These are phyloP conservation scores for Spinus olivaceus DNA, from an alignment of 2,797 vertebrate species.

Conservation along the genomic window DNA sequence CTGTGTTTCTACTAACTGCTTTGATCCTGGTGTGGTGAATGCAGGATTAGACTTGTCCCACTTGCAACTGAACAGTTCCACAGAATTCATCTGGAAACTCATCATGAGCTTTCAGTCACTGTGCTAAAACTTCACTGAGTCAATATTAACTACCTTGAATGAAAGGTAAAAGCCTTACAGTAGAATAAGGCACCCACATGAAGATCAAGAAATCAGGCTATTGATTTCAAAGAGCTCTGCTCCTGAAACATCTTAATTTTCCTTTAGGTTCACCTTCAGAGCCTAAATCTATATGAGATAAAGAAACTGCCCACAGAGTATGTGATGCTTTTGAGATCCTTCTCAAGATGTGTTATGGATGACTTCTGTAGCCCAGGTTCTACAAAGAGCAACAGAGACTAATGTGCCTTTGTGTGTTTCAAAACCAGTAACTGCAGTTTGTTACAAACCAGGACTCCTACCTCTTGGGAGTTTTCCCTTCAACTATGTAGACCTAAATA, in stretches of 20 bases:
- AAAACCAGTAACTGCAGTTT: background rate
- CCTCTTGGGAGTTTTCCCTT: background rate
- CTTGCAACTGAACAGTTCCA: background rate
- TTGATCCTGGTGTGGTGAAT: background rate
- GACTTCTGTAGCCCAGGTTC: background rate
- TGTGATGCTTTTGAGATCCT: background rate
- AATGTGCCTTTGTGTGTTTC: background rate
- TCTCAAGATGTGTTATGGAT: background rate
- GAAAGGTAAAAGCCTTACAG: background rate
- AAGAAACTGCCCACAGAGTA: background rate
- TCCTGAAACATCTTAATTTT: background rate
- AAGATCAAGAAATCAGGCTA: background rate
- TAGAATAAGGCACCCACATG: background rate
- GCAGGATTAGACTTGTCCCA: background rate
- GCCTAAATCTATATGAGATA: background rate
- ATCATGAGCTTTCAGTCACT: background rate
- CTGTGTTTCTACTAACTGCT: background rate
- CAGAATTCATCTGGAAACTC: background rate
- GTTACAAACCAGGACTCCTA: background rate
- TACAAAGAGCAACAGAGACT: background rate
- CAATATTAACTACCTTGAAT: background rate
- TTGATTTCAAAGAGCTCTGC: background rate
- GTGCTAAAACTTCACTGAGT: background rate
- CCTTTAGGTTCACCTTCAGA: background rate
- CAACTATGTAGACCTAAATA: background rate